Percentiles rank a stretch among this genome's conserved stretches.
Conservation (phyloP, 2,797 vertebrate genomes). For the Sylvilagus floridanus region DNA sequence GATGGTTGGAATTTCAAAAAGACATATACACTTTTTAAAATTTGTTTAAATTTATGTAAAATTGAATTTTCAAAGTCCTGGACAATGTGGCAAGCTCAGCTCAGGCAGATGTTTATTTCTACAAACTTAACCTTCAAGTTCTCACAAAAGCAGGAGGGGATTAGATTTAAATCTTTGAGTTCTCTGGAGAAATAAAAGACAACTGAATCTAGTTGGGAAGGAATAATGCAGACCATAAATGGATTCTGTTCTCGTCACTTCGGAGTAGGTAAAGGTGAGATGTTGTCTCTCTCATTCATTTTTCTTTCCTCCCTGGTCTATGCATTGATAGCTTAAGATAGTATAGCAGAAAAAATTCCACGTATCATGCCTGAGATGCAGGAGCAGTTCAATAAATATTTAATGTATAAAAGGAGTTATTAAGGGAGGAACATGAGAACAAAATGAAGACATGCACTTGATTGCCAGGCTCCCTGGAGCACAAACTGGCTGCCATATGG, state of each 20-base stretch:
- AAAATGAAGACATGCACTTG: background rate
- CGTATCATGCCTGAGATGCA: background rate
- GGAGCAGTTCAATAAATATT: background rate
- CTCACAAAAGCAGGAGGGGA: background rate
- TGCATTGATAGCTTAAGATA: background rate
- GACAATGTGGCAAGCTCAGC: background rate
- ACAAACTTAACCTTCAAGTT: background rate
- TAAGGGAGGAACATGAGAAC: background rate
- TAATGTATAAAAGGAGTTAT: background rate
- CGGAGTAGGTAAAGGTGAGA: background rate
- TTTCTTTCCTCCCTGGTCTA: background rate
- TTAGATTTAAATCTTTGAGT: background rate
- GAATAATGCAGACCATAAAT: background rate
- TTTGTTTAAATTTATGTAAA: background rate
- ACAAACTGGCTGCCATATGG: background rate
- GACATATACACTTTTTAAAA: background rate
- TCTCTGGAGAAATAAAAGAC: background rate
- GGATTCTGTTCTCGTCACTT: background rate
- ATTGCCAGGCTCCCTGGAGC: background rate
- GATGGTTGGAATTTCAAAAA: background rate
- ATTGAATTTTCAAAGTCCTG: background rate
- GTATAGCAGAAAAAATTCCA: background rate
- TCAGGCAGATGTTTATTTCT: background rate
- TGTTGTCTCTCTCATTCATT: background rate
- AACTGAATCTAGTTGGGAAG: background rate